Conservation (phyloP, 2,888 invertebrate species). For the Eretmocerus hayati region DNA sequence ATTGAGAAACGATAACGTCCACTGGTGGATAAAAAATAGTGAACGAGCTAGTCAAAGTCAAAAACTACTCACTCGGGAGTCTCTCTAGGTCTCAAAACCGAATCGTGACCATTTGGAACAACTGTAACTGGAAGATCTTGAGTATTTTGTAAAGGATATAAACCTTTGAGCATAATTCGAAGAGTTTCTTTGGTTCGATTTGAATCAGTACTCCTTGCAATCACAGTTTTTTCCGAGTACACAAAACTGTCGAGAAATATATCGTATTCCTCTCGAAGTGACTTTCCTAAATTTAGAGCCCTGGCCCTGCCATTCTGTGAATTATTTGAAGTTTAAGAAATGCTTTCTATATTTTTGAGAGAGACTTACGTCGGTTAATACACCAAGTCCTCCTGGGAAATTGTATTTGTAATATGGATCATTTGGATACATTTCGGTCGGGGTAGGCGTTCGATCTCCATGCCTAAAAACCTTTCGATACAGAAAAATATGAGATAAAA, state of each 20-base stretch:
- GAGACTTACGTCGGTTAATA: constrained; percentile 25
- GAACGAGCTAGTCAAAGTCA: too few species aligned
- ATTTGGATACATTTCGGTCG: constrained; percentile 21
- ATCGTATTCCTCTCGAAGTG: constrained; percentile 48
- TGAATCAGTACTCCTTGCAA: constrained; percentile 15
- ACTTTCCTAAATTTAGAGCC: constrained; percentile 49
- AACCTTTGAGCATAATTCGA: constrained; percentile 27
- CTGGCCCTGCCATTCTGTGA: constrained; percentile 51
- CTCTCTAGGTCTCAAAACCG: not conserved
- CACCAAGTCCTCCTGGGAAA: constrained; percentile 23
- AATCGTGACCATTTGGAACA: not conserved
- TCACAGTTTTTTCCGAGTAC: constrained; percentile 39
- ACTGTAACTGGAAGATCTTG: not conserved
- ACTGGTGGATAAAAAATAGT: too few species aligned
- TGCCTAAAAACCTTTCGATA: constrained; percentile 24
- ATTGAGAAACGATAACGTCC: too few species aligned
- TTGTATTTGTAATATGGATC: constrained; percentile 19
- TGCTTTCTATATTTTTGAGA: too few species aligned
- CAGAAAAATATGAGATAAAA: too few species aligned
- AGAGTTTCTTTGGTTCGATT: constrained; percentile 31
- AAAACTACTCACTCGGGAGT: not conserved
- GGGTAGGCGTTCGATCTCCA: constrained; percentile 24
- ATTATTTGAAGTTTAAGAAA: too few species aligned
- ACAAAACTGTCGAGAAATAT: constrained; percentile 47
- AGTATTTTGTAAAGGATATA: constrained; percentile 30